These are phyloP conservation scores for Artibeus jamaicensis DNA, from an alignment of 2,797 vertebrate genomes.

Conservation along the genomic window DNA sequence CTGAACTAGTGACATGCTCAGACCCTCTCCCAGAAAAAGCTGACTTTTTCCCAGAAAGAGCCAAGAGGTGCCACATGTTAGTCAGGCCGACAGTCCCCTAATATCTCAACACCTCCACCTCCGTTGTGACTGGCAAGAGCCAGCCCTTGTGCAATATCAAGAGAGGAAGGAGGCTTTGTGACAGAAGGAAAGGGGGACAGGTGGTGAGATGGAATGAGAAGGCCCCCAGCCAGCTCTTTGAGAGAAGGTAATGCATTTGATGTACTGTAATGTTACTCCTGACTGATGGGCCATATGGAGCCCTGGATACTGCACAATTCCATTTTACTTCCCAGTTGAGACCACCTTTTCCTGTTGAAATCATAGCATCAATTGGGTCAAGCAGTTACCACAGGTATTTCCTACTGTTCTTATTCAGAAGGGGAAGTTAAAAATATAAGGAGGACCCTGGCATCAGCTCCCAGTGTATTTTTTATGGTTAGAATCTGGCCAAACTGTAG, in stretches of 20 bases:
- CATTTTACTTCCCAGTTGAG: conserved; percentile 12
- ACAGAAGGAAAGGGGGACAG: conserved; percentile 79
- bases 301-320: conserved; percentile 21
- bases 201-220: conserved; percentile 80
- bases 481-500: background rate
- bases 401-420: conserved; percentile 16
- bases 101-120: conserved; percentile 43
- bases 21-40: background rate
- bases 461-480: background rate
- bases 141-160: background rate
- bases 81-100: conserved; percentile 74
- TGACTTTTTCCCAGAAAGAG: conserved; percentile 60
- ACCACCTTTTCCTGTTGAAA: conserved; percentile 26
- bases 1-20: background rate
- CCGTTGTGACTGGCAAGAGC: conserved; percentile 59
- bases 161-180: conserved; percentile 75
- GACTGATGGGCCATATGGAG: conserved; percentile 69
- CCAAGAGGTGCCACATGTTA: conserved; percentile 68
- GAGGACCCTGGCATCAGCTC: background rate
- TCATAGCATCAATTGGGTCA: conserved; percentile 50
- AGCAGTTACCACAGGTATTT: background rate
- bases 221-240: conserved; percentile 74
- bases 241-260: conserved; percentile 56
- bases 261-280: conserved; percentile 63
- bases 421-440: conserved; percentile 22